Conservation (phyloP, 2,797 vertebrate genomes). For the Bufotes viridis region DNA sequence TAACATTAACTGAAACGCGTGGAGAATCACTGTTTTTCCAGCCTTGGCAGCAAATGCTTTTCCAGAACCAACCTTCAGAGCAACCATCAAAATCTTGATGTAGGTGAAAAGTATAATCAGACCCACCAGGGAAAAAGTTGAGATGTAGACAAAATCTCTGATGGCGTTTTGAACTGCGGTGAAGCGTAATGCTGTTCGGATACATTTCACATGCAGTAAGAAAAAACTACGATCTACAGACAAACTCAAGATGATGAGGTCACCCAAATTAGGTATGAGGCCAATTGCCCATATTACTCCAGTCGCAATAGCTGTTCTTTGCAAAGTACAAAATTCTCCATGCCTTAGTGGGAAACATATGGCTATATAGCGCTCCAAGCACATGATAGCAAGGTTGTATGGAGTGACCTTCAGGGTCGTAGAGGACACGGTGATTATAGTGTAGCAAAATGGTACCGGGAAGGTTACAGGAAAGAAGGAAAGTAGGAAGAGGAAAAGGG, state of each 20-base stretch:
- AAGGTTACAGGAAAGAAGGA: slow-evolving; percentile 66
- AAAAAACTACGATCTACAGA: background rate
- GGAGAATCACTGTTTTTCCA: slow-evolving; percentile 78
- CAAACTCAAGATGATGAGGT: background rate
- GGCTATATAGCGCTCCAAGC: slow-evolving; percentile 78
- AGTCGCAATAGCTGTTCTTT: background rate
- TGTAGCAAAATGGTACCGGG: slow-evolving; percentile 68
- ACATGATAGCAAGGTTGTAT: slow-evolving; percentile 78
- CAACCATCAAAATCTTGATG: slow-evolving; percentile 75
- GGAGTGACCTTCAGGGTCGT: slow-evolving; percentile 74
- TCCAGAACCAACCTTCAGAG: slow-evolving; percentile 73
- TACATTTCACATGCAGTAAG: background rate
- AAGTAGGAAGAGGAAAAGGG: slow-evolving; percentile 76
- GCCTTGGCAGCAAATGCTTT: slow-evolving; percentile 72
- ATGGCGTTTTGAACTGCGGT: background rate
- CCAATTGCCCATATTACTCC: slow-evolving; percentile 5
- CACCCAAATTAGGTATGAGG: slow-evolving; percentile 5
- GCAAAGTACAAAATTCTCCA: background rate
- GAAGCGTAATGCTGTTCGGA: background rate
- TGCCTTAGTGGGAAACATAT: slow-evolving; percentile 74
- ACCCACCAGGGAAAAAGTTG: slow-evolving; percentile 65
- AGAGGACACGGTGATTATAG: slow-evolving; percentile 48
- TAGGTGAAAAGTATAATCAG: slow-evolving; percentile 77
- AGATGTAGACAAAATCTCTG: slow-evolving; percentile 66
- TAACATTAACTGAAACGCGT: slow-evolving; percentile 66